Conservation (phyloP, 2,888 invertebrate species). For the Plemyria rubiginata region DNA sequence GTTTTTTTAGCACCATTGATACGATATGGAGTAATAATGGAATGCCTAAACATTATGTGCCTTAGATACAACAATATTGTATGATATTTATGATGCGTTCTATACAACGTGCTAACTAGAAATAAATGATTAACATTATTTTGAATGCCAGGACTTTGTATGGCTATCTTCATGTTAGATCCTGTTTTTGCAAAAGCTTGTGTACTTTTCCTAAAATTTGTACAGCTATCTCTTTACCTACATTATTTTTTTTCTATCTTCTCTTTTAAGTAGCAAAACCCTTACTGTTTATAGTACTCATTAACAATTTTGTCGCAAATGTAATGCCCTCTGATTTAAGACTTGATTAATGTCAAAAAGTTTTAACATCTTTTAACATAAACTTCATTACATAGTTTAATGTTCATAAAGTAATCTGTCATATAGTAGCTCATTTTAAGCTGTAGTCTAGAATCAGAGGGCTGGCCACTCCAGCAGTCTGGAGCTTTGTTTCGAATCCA, state of each 20-base stretch:
- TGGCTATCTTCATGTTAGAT: constrained; percentile 69
- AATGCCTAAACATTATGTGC: constrained; percentile 86
- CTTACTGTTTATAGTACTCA: constrained; percentile 35
- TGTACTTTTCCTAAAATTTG: constrained; percentile 56
- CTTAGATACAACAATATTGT: constrained; percentile 86
- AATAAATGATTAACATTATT: constrained; percentile 79
- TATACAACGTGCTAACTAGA: constrained; percentile 85
- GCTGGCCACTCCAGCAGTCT: constrained; percentile 69
- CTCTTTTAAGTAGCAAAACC: constrained; percentile 29
- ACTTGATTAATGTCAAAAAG: constrained; percentile 17
- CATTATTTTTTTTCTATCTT: constrained; percentile 14
- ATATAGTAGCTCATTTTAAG: constrained; percentile 1
- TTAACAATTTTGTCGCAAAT: constrained; percentile 27
- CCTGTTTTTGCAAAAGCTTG: constrained; percentile 76
- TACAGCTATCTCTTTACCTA: constrained; percentile 39
- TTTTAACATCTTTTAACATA: constrained; percentile 25
- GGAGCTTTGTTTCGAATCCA: constrained; percentile 73
- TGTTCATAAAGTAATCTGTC: constrained; percentile 2
- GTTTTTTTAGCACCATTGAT: constrained; percentile 79
- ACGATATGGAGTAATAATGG: constrained; percentile 82
- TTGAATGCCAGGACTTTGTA: constrained; percentile 75
- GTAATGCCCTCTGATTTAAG: constrained; percentile 23
- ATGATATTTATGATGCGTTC: constrained; percentile 84
- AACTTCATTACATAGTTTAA: constrained; percentile 1
- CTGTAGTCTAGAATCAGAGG: constrained; percentile 12